Base-by-base conservation (phyloP, 2,888 invertebrate genomes). In the Hemaris fuciformis region DNA sequence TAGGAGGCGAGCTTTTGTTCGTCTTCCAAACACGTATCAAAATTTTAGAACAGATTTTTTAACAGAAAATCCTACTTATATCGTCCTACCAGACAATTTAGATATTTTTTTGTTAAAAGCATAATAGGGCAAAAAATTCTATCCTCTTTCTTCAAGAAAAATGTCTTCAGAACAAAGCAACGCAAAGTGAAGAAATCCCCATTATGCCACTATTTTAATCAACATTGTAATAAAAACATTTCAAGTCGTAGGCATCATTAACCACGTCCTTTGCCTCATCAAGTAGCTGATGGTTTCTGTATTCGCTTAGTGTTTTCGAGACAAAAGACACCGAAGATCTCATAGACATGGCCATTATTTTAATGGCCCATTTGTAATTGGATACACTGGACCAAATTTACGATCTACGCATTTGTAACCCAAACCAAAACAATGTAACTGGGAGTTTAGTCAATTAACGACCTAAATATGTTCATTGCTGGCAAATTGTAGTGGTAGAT, bases 361-460 rank as follows among this genome's bases (percentile, higher is more conserved):
- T 53, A 53, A 53, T 53, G 53, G 53, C 18, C 53, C 53, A 53
- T 53, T 53, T 31, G 53, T 53, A 53, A 53, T 53, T 53, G 48
- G 48, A 53, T 53, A 53, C 1, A 53, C 53, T 31, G 25, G 10
- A 31, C 31, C 53, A 53, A 31, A 53, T 53, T 53, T 53, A 53
- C 53, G 53, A 53, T 53, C 53, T 31, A 53, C 27, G 18, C 31
- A 53, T 53, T 53, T 53, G 53, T 53, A 53, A 53, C 53, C 18
- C 18, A 53, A 53, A 53, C 53, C 53, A 53, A 18, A 53, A 53
- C 53, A 53, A 53, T 31, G 53, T 63, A 66, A 59, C 43, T 65
- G 22, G 67, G 65, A 59, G 64, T 64, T 64, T 68, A 64, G 63
- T 66, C 27, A 53, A 31, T 53, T 53, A 53, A 53, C 18, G 18